Evolutionary conservation across 2,797 vertebrate species (phyloP).

Genomic region (Gila robusta): DNA sequence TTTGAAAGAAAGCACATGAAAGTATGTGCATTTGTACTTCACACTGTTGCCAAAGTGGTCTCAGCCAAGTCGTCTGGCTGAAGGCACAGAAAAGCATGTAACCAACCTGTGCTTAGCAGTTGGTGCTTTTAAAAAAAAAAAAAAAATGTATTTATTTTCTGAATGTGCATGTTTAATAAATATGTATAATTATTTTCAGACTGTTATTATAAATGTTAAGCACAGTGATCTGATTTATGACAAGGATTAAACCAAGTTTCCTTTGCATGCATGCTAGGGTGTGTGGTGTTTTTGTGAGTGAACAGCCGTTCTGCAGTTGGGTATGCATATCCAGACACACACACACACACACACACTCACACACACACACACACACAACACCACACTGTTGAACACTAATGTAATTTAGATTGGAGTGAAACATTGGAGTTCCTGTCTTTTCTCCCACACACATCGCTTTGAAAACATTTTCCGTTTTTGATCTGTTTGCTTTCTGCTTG

Average conservation of each 20-base stretch:
- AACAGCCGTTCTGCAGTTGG: slow-evolving; percentile 35
- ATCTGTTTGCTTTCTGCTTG: neutral
- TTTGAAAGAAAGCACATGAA: slow-evolving; percentile 29
- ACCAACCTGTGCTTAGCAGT: neutral
- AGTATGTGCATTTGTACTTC: slow-evolving; percentile 28
- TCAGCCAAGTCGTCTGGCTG: neutral
- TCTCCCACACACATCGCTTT: slow-evolving; percentile 3
- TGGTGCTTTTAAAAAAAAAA: neutral
- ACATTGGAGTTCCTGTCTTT: neutral
- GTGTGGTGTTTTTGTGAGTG: slow-evolving; percentile 41
- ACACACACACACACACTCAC: neutral
- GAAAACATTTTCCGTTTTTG: slow-evolving; percentile 11
- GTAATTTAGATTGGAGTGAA: neutral
- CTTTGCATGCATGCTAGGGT: slow-evolving; percentile 22
- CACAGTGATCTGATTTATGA: slow-evolving; percentile 5
- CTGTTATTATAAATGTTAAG: neutral
- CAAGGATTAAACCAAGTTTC: slow-evolving; percentile 25
- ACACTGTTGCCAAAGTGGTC: slow-evolving; percentile 7
- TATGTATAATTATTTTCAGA: neutral
- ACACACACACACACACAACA: too few relatives aligned
- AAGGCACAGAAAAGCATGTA: neutral
- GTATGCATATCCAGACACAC: neutral
- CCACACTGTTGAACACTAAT: slow-evolving; percentile 1
- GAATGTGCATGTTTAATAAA: neutral
- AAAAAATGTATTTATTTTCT: neutral